These are phyloP conservation scores for Corythoichthys haematopterus DNA, from an alignment of 2,113 vertebrate genomes.

Conservation along the genomic window DNA sequence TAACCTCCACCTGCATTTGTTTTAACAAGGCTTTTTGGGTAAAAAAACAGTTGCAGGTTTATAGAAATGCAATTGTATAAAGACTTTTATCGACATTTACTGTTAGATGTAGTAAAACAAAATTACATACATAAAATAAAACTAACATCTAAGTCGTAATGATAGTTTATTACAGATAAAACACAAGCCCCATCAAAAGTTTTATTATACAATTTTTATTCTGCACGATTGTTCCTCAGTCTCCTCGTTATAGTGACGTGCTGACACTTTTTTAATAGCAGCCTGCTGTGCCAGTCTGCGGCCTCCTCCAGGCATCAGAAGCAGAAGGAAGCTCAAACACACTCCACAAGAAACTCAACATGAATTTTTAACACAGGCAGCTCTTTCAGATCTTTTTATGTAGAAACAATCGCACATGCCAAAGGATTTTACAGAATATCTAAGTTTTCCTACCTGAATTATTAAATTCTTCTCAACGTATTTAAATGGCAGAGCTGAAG, in stretches of 20 bases:
- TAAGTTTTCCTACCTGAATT: constrained; percentile 17
- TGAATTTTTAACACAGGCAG: constrained; percentile 28
- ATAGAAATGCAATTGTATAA: neutral
- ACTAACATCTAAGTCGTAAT: neutral
- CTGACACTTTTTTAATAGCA: constrained; percentile 23
- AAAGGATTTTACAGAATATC: constrained; percentile 3
- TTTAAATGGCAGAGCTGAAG: neutral
- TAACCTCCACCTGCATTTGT: constrained; percentile 26
- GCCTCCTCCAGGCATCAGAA: constrained; percentile 18
- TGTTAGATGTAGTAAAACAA: no score
- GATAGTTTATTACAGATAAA: neutral
- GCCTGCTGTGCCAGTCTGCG: constrained; percentile 11
- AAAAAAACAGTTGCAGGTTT: constrained; percentile 31
- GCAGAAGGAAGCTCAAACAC: constrained; percentile 19
- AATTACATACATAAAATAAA: no score
- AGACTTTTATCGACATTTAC: neutral
- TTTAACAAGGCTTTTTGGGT: constrained; percentile 32
- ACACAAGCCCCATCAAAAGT: neutral
- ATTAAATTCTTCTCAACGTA: constrained; percentile 20
- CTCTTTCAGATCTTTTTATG: constrained; percentile 21
- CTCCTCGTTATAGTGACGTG: constrained; percentile 1
- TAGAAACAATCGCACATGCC: constrained; percentile 15
- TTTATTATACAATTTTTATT: neutral
- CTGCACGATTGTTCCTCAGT: neutral
- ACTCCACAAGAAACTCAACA: constrained; percentile 22